Conservation (phyloP, 2,888 invertebrate genomes). For the Pegoplata infirma region DNA sequence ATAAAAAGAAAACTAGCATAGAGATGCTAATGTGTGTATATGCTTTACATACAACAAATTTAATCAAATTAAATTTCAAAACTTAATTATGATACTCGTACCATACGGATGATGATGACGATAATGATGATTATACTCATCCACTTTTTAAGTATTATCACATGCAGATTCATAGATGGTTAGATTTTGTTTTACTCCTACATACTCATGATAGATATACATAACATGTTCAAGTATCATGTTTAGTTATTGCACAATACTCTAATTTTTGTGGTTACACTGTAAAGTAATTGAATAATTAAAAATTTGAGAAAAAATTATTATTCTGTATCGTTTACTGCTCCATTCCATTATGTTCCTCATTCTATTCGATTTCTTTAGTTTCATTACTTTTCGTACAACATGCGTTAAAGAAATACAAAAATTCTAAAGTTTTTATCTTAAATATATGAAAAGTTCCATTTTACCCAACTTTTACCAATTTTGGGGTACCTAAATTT, state of each 20-base stretch:
- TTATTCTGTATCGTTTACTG: no score
- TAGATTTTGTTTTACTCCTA: conserved; percentile 37
- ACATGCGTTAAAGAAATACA: no score
- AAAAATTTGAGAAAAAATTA: no score
- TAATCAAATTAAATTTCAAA: conserved; percentile 56
- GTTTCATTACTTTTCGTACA: no score
- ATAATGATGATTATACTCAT: not conserved
- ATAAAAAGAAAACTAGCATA: not conserved
- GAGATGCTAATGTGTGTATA: not conserved
- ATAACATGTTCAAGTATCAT: conserved; percentile 30
- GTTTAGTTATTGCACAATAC: conserved; percentile 8
- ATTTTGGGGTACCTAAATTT: no score
- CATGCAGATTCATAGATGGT: not conserved
- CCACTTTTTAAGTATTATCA: not conserved
- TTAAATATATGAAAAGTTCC: no score
- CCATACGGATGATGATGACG: not conserved
- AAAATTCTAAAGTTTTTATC: no score
- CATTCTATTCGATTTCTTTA: no score
- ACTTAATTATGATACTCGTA: conserved; percentile 32
- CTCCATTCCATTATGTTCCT: no score
- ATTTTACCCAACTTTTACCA: no score
- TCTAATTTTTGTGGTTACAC: not conserved
- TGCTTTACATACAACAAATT: conserved; percentile 34
- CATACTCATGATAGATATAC: not conserved
- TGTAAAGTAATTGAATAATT: no score